Conservation (phyloP, 92 coral and sea anemone genomes). For the Heliopora coerulea region DNA sequence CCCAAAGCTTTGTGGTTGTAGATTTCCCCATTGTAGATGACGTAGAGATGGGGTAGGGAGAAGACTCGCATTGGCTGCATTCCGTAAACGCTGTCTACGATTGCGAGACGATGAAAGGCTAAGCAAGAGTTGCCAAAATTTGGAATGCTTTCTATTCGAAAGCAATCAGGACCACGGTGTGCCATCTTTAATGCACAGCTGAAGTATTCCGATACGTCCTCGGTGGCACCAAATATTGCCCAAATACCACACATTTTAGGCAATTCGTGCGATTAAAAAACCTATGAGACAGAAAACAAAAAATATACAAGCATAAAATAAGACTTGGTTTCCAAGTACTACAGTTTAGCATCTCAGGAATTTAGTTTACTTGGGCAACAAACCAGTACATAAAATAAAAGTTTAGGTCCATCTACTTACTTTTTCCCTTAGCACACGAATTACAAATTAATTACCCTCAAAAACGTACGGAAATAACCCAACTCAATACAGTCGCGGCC, state of each 20-base stretch:
- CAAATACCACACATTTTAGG: conserved; percentile 66
- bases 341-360: no score
- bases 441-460: no score
- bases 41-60: conserved; percentile 55
- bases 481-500: no score
- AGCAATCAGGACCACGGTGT: conserved; percentile 66
- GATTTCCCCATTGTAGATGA: conserved; percentile 58
- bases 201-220: conserved; percentile 46
- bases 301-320: no score
- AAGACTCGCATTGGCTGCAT: conserved; percentile 64
- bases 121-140: conserved; percentile 57
- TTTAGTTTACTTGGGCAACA: no score
- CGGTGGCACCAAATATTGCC: conserved; percentile 64
- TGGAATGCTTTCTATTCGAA: conserved; percentile 65
- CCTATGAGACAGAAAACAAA: no score
- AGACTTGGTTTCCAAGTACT: no score
- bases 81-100: conserved; percentile 55
- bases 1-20: conserved; percentile 62
- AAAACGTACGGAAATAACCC: no score
- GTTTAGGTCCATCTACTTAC: no score
- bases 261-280: no score
- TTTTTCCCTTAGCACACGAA: no score
- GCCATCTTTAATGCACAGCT: conserved; percentile 51
- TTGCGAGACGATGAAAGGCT: conserved; percentile 60
- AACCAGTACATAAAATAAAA: no score